Percentiles rank a stretch among this genome's conserved stretches.
Evolutionary conservation across 2,797 vertebrate genomes (phyloP).

Genomic region (Tiaroga cobitis): DNA sequence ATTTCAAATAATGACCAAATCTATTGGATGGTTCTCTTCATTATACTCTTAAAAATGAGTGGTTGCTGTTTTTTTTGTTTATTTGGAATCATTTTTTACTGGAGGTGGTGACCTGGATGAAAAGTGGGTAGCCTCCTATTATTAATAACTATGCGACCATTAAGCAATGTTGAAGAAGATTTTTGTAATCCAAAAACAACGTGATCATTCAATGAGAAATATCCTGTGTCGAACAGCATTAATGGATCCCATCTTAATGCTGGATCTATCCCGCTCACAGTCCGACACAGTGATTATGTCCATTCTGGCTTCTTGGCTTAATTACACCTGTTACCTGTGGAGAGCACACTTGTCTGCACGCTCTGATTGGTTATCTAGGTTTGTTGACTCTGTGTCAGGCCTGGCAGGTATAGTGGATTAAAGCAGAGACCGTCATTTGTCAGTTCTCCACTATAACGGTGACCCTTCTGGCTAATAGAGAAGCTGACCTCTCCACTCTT

Average conservation of each 20-base stretch:
- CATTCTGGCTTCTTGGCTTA: slow-evolving; percentile 65
- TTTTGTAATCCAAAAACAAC: neutral
- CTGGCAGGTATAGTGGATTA: slow-evolving; percentile 74
- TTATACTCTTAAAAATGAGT: neutral
- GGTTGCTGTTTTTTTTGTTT: slow-evolving; percentile 14
- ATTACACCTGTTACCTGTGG: slow-evolving; percentile 71
- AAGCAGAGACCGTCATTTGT: slow-evolving; percentile 74
- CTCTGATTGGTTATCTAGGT: slow-evolving; percentile 65
- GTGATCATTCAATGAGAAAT: slow-evolving; percentile 29
- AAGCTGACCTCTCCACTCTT: slow-evolving; percentile 72
- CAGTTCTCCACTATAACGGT: slow-evolving; percentile 59
- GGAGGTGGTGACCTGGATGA: neutral
- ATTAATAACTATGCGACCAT: neutral
- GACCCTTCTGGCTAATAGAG: slow-evolving; percentile 74
- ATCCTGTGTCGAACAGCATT: slow-evolving; percentile 54
- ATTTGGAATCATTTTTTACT: neutral
- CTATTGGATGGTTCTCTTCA: neutral
- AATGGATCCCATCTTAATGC: slow-evolving; percentile 54
- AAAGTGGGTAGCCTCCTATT: neutral
- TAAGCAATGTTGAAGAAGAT: neutral
- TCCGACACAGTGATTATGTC: slow-evolving; percentile 59
- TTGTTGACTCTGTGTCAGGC: slow-evolving; percentile 72
- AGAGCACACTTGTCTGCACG: slow-evolving; percentile 59
- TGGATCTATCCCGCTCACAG: slow-evolving; percentile 59
- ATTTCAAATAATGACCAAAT: neutral